Conservation (phyloP, 2,113 vertebrate species). For the Plectropomus leopardus region DNA sequence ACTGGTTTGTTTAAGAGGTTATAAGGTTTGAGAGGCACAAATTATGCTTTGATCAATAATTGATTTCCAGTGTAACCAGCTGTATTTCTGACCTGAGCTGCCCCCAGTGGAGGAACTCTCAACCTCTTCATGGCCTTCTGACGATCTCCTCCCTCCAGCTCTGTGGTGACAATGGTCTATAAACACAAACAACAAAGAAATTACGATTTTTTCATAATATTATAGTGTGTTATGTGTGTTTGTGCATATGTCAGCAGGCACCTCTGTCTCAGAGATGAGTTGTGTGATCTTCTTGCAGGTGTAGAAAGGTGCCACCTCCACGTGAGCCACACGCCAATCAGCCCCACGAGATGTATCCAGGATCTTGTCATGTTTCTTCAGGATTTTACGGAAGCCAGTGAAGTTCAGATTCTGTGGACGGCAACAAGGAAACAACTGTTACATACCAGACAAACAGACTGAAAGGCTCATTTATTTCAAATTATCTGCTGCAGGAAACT, state of each 20-base stretch:
- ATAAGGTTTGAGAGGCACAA: background rate
- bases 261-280: slow-evolving; percentile 98
- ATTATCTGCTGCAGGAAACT: background rate
- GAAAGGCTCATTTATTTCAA: background rate
- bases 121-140: slow-evolving; percentile 99
- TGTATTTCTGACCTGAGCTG: slow-evolving; percentile 91
- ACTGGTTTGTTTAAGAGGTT: background rate
- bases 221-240: slow-evolving; percentile 1
- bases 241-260: slow-evolving; percentile 58
- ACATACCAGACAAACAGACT: background rate
- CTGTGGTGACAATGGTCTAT: slow-evolving; percentile 94
- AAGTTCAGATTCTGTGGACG: slow-evolving; percentile 96
- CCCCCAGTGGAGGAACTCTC: slow-evolving; percentile 96
- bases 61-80: background rate
- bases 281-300: slow-evolving; percentile 99
- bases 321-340: slow-evolving; percentile 96
- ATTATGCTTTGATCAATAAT: background rate
- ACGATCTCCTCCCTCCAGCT: slow-evolving; percentile 97
- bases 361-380: slow-evolving; percentile 99
- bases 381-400: slow-evolving; percentile 98
- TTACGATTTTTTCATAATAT: background rate
- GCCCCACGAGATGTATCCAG: slow-evolving; percentile 95
- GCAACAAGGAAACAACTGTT: background rate
- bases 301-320: slow-evolving; percentile 98
- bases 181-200: slow-evolving; percentile 17